Percentiles rank a stretch among this genome's conserved stretches.
Conservation (phyloP, 2,888 invertebrate genomes). For the Platycnemis pennipes region DNA sequence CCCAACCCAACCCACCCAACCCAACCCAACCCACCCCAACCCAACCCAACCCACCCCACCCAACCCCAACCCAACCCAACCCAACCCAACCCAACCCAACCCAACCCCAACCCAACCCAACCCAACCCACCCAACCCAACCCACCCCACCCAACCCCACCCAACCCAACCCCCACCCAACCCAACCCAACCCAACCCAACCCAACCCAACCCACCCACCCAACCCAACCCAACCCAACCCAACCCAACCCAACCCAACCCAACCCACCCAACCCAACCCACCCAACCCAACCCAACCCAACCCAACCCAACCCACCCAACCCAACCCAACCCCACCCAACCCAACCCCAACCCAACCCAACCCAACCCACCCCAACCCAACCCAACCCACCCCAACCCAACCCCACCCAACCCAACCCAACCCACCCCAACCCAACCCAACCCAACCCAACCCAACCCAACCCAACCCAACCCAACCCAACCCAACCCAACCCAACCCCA, state of each 20-base stretch:
- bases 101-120: background rate
- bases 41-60: background rate
- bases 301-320: background rate
- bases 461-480: background rate
- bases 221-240: background rate
- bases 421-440: background rate
- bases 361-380: background rate
- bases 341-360: background rate
- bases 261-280: background rate
- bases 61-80: background rate
- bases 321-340: background rate
- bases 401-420: background rate
- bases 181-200: background rate
- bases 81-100: background rate
- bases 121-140: background rate
- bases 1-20: background rate
- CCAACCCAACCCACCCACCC: background rate
- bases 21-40: background rate
- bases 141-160: background rate
- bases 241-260: background rate
- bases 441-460: background rate
- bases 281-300: background rate
- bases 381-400: background rate
- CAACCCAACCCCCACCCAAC: background rate
- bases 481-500: background rate